Evolutionary conservation across 2,888 invertebrate genomes (phyloP), one percentile per base, ranked within the genome.

Genomic region (Pelosia muscerda): DNA sequence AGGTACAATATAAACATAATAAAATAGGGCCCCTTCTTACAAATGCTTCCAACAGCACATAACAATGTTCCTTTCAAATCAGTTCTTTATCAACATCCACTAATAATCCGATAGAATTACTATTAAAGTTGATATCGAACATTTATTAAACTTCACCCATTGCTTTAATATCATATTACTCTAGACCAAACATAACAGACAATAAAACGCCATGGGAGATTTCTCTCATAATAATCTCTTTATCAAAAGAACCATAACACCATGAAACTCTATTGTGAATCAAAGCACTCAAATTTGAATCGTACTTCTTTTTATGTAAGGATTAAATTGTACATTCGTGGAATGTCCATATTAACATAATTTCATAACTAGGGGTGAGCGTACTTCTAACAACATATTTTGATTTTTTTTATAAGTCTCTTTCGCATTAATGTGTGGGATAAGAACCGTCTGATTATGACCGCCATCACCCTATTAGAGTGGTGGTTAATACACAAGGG

Each of bases 311-410:
- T 6, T 1, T 1, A 0, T 0, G 15, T 71, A 79, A 72, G 55
- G 66, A 11, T 0, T 10, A 58, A 70, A 63, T 26, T 68, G 15
- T 3, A 2, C 23, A 9, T 13, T 4, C 4, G 22, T 11, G 2
- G 31, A 22, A 9, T 8, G 0, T 57, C 28, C 8, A 75, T 68
- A 91, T 92, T 92, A 91, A 83, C 92, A 93, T 94, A 94, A 93
- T 93, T 92, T 90, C 90, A 91, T 92, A 94, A 90, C 88, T 86
- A 90, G 88, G 91, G 92, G 90, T 80, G 90, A 83, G 84, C 85
- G 84, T 87, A 90, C 91, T 92, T 90, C 90, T 92, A 90, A 92
- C 93, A 93, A 90, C 89, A 87, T 90, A 90, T 90, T 92, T 88
- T 87, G 89, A 89, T 92, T 90, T 93, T 91, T 34, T 92, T 91